Percentiles rank a stretch among this genome's conserved stretches.
Conservation (phyloP, 2,113 vertebrate species). For the Talpa occidentalis region DNA sequence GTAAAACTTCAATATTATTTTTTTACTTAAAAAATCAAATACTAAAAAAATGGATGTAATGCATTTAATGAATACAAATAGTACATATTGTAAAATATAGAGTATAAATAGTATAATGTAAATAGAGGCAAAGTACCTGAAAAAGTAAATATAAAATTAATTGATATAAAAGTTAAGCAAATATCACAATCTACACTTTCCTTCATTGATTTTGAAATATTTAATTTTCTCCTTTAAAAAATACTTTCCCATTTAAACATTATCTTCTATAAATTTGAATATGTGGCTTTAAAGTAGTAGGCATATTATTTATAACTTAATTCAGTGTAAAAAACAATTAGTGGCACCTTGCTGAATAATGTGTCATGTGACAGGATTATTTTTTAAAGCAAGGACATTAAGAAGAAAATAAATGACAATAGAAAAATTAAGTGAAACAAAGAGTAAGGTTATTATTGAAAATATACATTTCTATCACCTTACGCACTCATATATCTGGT, state of each 20-base stretch:
- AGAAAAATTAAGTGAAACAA: background rate
- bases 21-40: background rate
- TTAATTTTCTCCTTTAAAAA: conserved; percentile 4
- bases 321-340: background rate
- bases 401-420: background rate
- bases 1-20: background rate
- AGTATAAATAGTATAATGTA: background rate
- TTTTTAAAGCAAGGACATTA: background rate
- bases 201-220: background rate
- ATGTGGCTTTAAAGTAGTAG: background rate
- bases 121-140: background rate
- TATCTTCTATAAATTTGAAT: background rate
- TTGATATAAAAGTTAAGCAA: background rate
- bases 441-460: background rate
- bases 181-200: background rate
- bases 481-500: background rate
- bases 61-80: background rate
- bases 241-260: background rate
- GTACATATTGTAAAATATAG: background rate
- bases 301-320: background rate
- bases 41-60: background rate
- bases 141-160: background rate
- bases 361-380: background rate
- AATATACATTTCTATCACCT: background rate
- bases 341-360: background rate